Percentiles rank a stretch among this genome's conserved stretches.
Evolutionary conservation across 92 coral and sea anemone species (phyloP).

Genomic region (Epizoanthus fatuus): DNA sequence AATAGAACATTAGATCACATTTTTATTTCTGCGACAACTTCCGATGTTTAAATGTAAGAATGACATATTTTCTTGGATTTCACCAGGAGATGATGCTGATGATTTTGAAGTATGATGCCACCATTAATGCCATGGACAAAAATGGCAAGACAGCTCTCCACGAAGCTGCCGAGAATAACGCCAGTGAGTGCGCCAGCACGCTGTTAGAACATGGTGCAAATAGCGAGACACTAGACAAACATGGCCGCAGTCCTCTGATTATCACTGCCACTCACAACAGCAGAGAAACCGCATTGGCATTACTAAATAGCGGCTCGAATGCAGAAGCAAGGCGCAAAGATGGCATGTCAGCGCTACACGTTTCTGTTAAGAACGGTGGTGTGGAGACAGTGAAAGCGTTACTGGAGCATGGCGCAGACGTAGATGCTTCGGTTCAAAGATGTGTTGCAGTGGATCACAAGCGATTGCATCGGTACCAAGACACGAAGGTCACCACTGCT

Average conservation of each 20-base stretch:
- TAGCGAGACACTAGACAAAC: constrained; percentile 11
- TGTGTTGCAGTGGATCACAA: neutral
- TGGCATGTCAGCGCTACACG: constrained; percentile 24
- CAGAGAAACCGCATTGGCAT: constrained; percentile 2
- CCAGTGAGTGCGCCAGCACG: constrained; percentile 13
- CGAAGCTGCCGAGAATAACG: constrained; percentile 35
- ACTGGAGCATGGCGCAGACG: constrained; percentile 8
- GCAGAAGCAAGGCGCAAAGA: constrained; percentile 17
- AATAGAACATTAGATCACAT: too few relatives aligned
- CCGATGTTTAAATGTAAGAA: too few relatives aligned
- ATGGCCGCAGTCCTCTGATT: constrained; percentile 37
- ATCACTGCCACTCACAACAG: constrained; percentile 17
- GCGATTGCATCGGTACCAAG: neutral
- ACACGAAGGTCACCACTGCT: neutral
- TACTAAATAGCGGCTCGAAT: constrained; percentile 10
- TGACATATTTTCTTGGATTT: neutral
- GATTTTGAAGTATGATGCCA: constrained; percentile 8
- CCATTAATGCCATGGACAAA: neutral
- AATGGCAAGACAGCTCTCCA: constrained; percentile 19
- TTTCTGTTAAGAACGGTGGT: constrained; percentile 14
- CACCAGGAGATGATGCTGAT: constrained; percentile 9
- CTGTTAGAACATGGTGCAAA: constrained; percentile 22
- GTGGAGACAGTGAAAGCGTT: constrained; percentile 6
- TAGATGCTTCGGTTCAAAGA: constrained; percentile 9
- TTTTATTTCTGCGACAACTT: neutral